Evolutionary conservation across 2,797 vertebrate genomes (phyloP).

Genomic region (Sphenopsis melanotis): DNA sequence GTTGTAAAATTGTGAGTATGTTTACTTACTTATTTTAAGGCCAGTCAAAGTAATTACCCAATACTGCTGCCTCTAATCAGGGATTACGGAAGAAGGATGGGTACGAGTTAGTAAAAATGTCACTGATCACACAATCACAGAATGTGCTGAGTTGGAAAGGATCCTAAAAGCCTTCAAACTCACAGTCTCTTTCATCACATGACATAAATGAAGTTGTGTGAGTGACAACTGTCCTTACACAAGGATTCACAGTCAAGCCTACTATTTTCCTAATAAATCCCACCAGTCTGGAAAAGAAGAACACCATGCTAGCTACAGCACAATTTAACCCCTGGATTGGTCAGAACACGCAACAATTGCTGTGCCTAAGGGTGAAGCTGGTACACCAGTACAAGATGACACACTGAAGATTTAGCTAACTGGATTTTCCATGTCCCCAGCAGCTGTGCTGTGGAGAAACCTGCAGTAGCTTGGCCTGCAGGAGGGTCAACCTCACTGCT

Average conservation of each 20-base stretch:
- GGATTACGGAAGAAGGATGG: not conserved
- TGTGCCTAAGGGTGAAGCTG: not conserved
- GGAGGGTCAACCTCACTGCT: not conserved
- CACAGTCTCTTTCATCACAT: not conserved
- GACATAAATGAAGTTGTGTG: not conserved
- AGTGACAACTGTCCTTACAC: not conserved
- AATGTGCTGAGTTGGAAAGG: not conserved
- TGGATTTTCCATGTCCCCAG: not conserved
- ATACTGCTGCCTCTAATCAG: not conserved
- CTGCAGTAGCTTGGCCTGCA: not conserved
- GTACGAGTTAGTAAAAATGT: not conserved
- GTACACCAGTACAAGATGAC: not conserved
- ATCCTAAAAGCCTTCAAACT: not conserved
- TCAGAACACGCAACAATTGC: not conserved
- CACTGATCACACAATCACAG: not conserved
- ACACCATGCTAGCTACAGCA: not conserved
- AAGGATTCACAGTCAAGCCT: not conserved
- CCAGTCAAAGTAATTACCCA: not conserved
- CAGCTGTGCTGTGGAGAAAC: not conserved
- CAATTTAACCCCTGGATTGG: not conserved
- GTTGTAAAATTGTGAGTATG: conserved; percentile 12
- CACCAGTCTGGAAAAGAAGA: not conserved
- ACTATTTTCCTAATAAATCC: not conserved
- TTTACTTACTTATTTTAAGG: not conserved
- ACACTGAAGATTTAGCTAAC: not conserved